These are phyloP conservation scores for Aleiodes alternator DNA, from an alignment of 2,888 invertebrate genomes.

Conservation along the genomic window DNA sequence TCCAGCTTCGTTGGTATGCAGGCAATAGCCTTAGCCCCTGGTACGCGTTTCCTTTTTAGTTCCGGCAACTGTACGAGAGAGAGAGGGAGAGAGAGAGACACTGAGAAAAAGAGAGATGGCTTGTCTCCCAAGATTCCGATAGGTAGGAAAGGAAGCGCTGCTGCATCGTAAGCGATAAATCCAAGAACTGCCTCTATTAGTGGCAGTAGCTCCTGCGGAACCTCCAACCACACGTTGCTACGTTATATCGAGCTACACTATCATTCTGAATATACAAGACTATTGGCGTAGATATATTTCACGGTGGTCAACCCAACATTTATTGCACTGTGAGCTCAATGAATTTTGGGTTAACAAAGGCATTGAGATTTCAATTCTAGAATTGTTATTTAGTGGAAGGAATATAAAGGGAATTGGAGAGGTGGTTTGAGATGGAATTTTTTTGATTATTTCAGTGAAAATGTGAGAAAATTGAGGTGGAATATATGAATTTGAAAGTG, in stretches of 20 bases:
- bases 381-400: too few relatives aligned
- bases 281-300: slow-evolving; percentile 12
- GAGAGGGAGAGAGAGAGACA: neutral
- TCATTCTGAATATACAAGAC: slow-evolving; percentile 23
- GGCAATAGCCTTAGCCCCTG: slow-evolving; percentile 51
- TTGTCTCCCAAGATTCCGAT: slow-evolving; percentile 45
- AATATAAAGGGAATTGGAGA: too few relatives aligned
- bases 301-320: neutral
- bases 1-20: slow-evolving; percentile 63
- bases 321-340: slow-evolving; percentile 12
- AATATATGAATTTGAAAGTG: too few relatives aligned
- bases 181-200: slow-evolving; percentile 61
- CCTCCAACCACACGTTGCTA: slow-evolving; percentile 35
- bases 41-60: slow-evolving; percentile 64
- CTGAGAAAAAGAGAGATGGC: slow-evolving; percentile 37
- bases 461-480: too few relatives aligned
- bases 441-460: too few relatives aligned
- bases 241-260: slow-evolving; percentile 6
- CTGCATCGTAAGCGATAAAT: slow-evolving; percentile 65
- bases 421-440: too few relatives aligned
- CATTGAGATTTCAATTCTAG: neutral
- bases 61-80: slow-evolving; percentile 56
- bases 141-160: slow-evolving; percentile 46
- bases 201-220: slow-evolving; percentile 48
- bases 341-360: slow-evolving; percentile 1